Evolutionary conservation across 2,888 invertebrate genomes (phyloP).

Genomic region (Drosophila mulleri): DNA sequence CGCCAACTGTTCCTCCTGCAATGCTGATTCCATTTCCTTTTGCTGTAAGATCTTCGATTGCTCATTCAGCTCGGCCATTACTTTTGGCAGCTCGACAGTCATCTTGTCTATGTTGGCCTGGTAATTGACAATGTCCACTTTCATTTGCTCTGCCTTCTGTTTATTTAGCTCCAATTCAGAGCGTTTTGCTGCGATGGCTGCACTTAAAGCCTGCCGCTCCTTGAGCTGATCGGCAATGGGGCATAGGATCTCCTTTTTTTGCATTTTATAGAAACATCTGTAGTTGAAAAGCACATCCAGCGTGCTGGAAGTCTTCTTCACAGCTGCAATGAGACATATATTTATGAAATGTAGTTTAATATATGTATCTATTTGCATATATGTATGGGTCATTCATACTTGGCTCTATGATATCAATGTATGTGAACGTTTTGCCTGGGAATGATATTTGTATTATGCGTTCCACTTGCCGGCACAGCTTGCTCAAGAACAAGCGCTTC

Average conservation of each 20-base stretch:
- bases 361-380: background rate
- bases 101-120: conserved; percentile 48
- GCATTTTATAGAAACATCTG: conserved; percentile 80
- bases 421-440: conserved; percentile 75
- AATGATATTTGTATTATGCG: conserved; percentile 81
- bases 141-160: conserved; percentile 45
- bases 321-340: conserved; percentile 50
- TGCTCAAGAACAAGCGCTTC: conserved; percentile 74
- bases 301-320: conserved; percentile 78
- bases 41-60: conserved; percentile 47
- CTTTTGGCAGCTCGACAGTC: conserved; percentile 31
- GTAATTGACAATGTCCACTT: conserved; percentile 36
- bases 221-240: conserved; percentile 59
- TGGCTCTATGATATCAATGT: conserved; percentile 78
- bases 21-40: conserved; percentile 39
- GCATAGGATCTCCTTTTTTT: conserved; percentile 73
- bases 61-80: conserved; percentile 38
- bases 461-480: conserved; percentile 77
- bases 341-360: background rate
- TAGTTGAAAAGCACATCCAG: conserved; percentile 80
- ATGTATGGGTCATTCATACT: conserved; percentile 51
- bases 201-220: conserved; percentile 51
- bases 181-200: conserved; percentile 48
- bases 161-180: conserved; percentile 55
- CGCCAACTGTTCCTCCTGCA: conserved; percentile 28